phyloP scores from a whole-genome alignment of 2,113 vertebrate species.

The Heptranchias perlo region DNA sequence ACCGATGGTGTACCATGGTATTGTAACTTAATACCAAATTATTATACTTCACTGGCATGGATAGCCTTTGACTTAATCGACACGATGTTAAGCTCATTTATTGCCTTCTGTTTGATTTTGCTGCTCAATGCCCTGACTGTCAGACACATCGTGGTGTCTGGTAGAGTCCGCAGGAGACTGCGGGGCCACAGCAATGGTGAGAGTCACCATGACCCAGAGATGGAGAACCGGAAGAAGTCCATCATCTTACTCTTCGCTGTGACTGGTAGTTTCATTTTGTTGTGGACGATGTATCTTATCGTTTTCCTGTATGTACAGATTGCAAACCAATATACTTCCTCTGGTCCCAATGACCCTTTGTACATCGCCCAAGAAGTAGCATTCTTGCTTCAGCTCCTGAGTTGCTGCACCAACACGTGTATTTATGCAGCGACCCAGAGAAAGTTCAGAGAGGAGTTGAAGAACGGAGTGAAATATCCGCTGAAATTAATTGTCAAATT shows the following conservation, averaged over 20 bases:
- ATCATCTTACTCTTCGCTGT: slow-evolving; percentile 39
- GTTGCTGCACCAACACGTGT: slow-evolving; percentile 41
- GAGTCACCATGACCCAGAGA: slow-evolving; percentile 30
- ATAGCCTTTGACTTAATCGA: slow-evolving; percentile 40
- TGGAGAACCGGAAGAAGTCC: slow-evolving; percentile 40
- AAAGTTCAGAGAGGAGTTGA: slow-evolving; percentile 41
- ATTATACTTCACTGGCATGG: slow-evolving; percentile 34
- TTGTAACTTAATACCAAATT: slow-evolving; percentile 36
- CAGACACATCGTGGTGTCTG: slow-evolving; percentile 36
- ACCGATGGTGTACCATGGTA: slow-evolving; percentile 11
- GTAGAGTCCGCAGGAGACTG: slow-evolving; percentile 11
- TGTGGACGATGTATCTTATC: slow-evolving; percentile 40
- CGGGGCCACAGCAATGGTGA: slow-evolving; percentile 8
- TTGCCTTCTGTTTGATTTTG: slow-evolving; percentile 38
- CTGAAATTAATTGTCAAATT: not conserved
- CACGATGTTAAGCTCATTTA: slow-evolving; percentile 38
- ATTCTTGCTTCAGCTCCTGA: slow-evolving; percentile 42
- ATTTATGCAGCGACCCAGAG: slow-evolving; percentile 40
- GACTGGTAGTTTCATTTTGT: slow-evolving; percentile 37
- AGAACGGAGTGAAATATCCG: not conserved
- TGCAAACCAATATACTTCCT: slow-evolving; percentile 32
- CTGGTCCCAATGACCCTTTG: slow-evolving; percentile 39
- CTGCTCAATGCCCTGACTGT: slow-evolving; percentile 41
- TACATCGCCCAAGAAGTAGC: slow-evolving; percentile 39
- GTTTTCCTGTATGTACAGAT: slow-evolving; percentile 39